Base-by-base conservation (phyloP, 2,113 vertebrate species). In the Tauraco erythrolophus region DNA sequence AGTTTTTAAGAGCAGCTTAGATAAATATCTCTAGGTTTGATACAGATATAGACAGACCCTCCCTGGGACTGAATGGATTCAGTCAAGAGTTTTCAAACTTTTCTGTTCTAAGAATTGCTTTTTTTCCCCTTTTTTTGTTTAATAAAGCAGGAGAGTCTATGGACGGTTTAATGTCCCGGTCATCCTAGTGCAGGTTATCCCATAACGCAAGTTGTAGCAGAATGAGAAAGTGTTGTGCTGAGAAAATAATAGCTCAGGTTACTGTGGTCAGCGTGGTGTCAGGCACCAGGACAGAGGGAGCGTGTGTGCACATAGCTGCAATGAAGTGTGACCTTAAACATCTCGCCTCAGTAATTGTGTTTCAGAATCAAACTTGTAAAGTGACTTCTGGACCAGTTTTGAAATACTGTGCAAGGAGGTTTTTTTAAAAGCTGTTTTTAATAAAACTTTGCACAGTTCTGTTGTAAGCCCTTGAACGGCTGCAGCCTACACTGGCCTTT, bases 201-300 rank as follows among this genome's bases (percentile, higher is more conserved):
- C 74, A 3, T 8, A 56, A 19, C 11, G 41, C 41, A 84, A 56
- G 35, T 54, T 50, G 8, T 0, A 68, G 48, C 46, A 62, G 54
- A 68, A 45, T 53, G 21, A 57, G 16, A 27, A 51, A 21, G 17
- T 25, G 31, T 4, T 68, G 31, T 37, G 19, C 57, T 39, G 28
- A 45, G 70, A 30, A 92, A 64, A 48, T 30, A 53, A 19, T 14
- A 35, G 33, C 30, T 81, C 39, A 1, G 6, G n/a, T 83, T 58
- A 30, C 48, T 45, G 14, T 12, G 19, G 27, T 41, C 48, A 1
- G 0, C 1, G 4, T 62, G 53, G 35, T 22, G 6, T 51, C 21
- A 33, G 25, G 31, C 56, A 57, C 62, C 62, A 18, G 84, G 56
- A 82, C 35, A 61, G 27, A 30, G 15, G 35, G n/a, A 50, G 31